Evolutionary conservation across 1,140 invertebrate species (phyloP).

Genomic region (Scaptomyza graminum): DNA sequence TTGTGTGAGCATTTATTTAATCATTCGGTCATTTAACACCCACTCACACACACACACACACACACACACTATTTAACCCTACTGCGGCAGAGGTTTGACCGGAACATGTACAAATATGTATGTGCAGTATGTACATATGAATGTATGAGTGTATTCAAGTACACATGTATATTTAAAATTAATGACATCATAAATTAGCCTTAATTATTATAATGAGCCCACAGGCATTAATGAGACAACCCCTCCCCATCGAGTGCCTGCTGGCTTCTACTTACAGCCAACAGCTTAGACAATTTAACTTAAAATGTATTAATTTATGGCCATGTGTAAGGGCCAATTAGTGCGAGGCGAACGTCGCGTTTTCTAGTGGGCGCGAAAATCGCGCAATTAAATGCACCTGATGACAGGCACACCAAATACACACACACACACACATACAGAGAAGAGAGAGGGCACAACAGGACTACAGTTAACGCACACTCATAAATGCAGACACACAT

Average conservation of each 20-base stretch:
- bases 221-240: constrained; percentile 65
- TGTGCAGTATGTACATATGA: neutral
- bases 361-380: constrained; percentile 66
- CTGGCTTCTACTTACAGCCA: constrained; percentile 22
- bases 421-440: neutral
- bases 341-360: constrained; percentile 44
- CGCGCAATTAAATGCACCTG: constrained; percentile 83
- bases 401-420: constrained; percentile 47
- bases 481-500: constrained; percentile 56
- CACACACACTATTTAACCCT: constrained; percentile 20
- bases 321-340: constrained; percentile 73
- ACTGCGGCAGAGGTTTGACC: constrained; percentile 23
- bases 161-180: constrained; percentile 60
- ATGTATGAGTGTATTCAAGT: neutral
- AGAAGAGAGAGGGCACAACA: neutral
- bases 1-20: constrained; percentile 16
- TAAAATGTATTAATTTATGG: constrained; percentile 79
- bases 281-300: constrained; percentile 72
- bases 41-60: constrained; percentile 9
- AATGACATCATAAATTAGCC: constrained; percentile 79
- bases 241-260: neutral
- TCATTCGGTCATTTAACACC: constrained; percentile 43
- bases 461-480: neutral
- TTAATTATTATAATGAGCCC: constrained; percentile 79
- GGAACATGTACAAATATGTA: constrained; percentile 25